Evolutionary conservation across 1,140 invertebrate species (phyloP).

Genomic region (Leptoteleia sp.): DNA sequence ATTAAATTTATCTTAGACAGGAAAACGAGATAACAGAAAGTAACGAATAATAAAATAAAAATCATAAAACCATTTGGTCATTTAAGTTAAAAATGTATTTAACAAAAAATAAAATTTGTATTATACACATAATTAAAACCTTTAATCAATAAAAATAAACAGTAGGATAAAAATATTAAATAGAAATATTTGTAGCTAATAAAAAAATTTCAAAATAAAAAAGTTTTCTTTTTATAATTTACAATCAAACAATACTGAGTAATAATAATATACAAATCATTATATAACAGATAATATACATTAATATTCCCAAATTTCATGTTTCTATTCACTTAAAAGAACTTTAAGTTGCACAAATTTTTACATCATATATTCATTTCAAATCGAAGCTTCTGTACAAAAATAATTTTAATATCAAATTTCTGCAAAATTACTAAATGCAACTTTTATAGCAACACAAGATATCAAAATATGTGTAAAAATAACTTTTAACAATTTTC

Average conservation of each 20-base stretch:
- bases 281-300: neutral
- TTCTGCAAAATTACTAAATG: too few relatives aligned
- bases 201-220: too few relatives aligned
- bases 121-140: constrained; percentile 12
- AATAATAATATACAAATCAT: too few relatives aligned
- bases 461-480: too few relatives aligned
- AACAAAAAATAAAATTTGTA: constrained; percentile 12
- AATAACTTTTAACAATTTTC: too few relatives aligned
- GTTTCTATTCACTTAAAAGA: neutral
- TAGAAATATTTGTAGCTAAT: too few relatives aligned
- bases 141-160: constrained; percentile 15
- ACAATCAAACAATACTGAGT: too few relatives aligned
- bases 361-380: constrained; percentile 26
- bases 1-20: constrained; percentile 18
- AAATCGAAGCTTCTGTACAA: constrained; percentile 25
- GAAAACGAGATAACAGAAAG: constrained; percentile 18
- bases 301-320: neutral
- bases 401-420: constrained; percentile 37
- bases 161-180: too few relatives aligned
- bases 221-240: too few relatives aligned
- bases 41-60: constrained; percentile 6
- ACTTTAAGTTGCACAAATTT: constrained; percentile 1
- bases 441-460: too few relatives aligned
- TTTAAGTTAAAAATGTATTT: constrained; percentile 27
- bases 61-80: constrained; percentile 11